These are phyloP conservation scores for Drosophila planitibia DNA, from an alignment of 2,888 invertebrate species.

Conservation along the genomic window DNA sequence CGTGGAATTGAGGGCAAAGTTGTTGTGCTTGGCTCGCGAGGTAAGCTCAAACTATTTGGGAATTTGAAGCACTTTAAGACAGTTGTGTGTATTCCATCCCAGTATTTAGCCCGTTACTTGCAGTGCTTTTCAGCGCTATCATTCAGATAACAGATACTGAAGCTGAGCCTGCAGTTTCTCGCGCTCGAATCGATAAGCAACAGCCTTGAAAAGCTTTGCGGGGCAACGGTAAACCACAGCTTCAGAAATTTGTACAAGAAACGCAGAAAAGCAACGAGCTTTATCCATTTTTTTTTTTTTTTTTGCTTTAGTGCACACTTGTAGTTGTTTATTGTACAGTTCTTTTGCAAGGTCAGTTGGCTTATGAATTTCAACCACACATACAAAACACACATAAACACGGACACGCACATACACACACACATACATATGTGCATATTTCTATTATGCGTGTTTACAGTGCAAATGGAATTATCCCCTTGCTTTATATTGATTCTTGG, in stretches of 20 bases:
- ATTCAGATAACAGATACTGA: constrained; percentile 29
- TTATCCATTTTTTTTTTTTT: neutral
- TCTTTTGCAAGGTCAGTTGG: constrained; percentile 44
- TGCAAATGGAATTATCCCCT: constrained; percentile 33
- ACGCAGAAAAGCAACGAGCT: neutral
- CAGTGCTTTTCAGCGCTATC: constrained; percentile 25
- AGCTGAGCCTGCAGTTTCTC: constrained; percentile 16
- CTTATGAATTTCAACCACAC: constrained; percentile 14
- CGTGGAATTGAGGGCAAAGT: constrained; percentile 93
- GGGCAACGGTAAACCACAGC: constrained; percentile 15
- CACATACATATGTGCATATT: neutral
- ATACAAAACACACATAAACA: constrained; percentile 1
- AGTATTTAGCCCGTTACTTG: constrained; percentile 6
- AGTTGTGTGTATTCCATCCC: constrained; percentile 7
- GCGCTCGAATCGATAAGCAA: constrained; percentile 58
- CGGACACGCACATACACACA: constrained; percentile 1
- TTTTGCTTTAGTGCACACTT: constrained; percentile 12
- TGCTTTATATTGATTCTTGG: constrained; percentile 5
- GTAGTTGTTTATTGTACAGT: constrained; percentile 8
- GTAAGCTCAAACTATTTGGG: constrained; percentile 86
- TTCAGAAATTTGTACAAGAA: constrained; percentile 7
- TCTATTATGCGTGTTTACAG: constrained; percentile 14
- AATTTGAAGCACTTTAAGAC: constrained; percentile 44
- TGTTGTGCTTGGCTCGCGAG: constrained; percentile 93
- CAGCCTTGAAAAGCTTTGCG: constrained; percentile 46